Base-by-base conservation (phyloP, 1,140 invertebrate species). In the Leptinotarsa defecta region DNA sequence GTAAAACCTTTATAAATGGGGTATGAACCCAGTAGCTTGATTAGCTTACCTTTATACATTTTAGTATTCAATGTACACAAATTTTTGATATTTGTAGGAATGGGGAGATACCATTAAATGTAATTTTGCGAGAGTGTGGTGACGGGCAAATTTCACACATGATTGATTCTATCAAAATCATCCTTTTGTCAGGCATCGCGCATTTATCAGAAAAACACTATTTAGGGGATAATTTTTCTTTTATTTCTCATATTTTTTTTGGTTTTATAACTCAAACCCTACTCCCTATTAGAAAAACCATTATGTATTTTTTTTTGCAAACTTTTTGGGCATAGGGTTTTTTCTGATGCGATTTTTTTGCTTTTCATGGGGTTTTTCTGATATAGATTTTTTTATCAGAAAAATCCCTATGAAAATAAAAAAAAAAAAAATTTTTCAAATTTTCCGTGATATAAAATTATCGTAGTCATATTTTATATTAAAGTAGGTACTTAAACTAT, bases 151-250 rank as follows among this genome's bases (percentile, higher is more conserved):
- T 11, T 43, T 83, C 82, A 80, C 85, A 86, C 83, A 83, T 87
- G 73, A 85, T 87, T 86, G 87, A 87, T 85, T 76, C 85, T 86
- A 88, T 88, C 86, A 88, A 87, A 85, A 85, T 88, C 87, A 85
- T 83, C 85, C 86, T 88, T 87, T 78, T 79, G 49, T 88, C 87
- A 88, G 87, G 87, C 86, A 88, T 84, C 86, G 85, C 85, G 86
- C 86, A 87, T 0, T 71, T 6, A 6, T 34, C 1, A 2, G 22
- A 22, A 22, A 22, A 22, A 22, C 22, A 3, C 3, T 22, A 22
- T 22, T 22, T 20, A 20, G 20, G 20, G n/a, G n/a, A n/a, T n/a
- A n/a, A n/a, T n/a, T n/a, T 20, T 20, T 20, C 20, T 20, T 20
- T 20, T 20, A 20, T 20, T 20, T 20, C 6, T 34, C 1, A 3